Percentiles rank a stretch among this genome's conserved stretches.
Conservation (phyloP, 2,888 invertebrate species). For the Lithophane leautieri region DNA sequence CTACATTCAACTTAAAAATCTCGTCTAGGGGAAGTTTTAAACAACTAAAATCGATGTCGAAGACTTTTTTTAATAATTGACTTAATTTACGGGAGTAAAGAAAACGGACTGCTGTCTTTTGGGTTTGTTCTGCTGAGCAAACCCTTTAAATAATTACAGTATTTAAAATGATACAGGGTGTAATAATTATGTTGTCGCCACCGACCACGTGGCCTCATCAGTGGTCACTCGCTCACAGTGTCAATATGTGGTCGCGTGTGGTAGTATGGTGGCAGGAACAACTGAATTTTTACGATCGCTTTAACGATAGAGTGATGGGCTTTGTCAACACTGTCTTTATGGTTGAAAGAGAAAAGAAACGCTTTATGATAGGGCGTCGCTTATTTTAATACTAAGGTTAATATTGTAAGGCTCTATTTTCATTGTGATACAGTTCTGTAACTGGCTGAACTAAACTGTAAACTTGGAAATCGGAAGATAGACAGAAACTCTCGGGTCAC, state of each 20-base stretch:
- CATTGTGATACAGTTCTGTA: not conserved
- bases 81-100: not conserved
- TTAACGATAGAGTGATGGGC: conserved; percentile 46
- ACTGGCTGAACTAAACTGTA: not conserved
- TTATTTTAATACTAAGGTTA: conserved; percentile 22
- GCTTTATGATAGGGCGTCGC: conserved; percentile 3
- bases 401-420: not conserved
- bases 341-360: conserved; percentile 36
- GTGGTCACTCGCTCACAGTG: conserved; percentile 35
- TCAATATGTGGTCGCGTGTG: conserved; percentile 57
- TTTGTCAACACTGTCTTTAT: conserved; percentile 44
- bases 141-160: not conserved
- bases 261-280: conserved; percentile 19
- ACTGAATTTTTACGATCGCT: conserved; percentile 52
- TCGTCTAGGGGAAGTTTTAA: not conserved
- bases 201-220: conserved; percentile 18
- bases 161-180: conserved; percentile 4
- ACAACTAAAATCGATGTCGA: too few species aligned
- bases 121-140: too few species aligned
- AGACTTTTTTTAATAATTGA: not conserved
- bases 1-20: not conserved
- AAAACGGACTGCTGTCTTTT: too few species aligned
- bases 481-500: not conserved
- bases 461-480: too few species aligned
- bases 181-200: not conserved